Evolutionary conservation across 1,140 invertebrate genomes (phyloP).

Genomic region (silkworm (Bombyx mori)): ASM3026992v2 NC_085113.1:6390501-6391000

Average conservation of each 20-base stretch:
- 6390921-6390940: constrained; percentile 46
- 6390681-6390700: too few species aligned
- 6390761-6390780: constrained; percentile 4
- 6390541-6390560: too few species aligned
- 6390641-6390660: too few species aligned
- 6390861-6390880: constrained; percentile 37
- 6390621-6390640: too few species aligned
- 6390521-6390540: too few species aligned
- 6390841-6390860: constrained; percentile 17
- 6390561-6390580: too few species aligned
- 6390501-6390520: too few species aligned
- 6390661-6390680: too few species aligned
- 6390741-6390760: not conserved
- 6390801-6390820: constrained; percentile 4
- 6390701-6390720: not conserved
- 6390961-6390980: constrained; percentile 6
- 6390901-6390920: constrained; percentile 43
- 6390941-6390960: constrained; percentile 21
- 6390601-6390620: too few species aligned
- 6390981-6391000: too few species aligned
- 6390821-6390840: constrained; percentile 19
- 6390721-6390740: too few species aligned
- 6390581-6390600: too few species aligned
- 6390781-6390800: constrained; percentile 13
- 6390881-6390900: constrained; percentile 40